phyloP scores from a whole-genome alignment of 1,140 invertebrate genomes.

The Linepithema humile region DNA sequence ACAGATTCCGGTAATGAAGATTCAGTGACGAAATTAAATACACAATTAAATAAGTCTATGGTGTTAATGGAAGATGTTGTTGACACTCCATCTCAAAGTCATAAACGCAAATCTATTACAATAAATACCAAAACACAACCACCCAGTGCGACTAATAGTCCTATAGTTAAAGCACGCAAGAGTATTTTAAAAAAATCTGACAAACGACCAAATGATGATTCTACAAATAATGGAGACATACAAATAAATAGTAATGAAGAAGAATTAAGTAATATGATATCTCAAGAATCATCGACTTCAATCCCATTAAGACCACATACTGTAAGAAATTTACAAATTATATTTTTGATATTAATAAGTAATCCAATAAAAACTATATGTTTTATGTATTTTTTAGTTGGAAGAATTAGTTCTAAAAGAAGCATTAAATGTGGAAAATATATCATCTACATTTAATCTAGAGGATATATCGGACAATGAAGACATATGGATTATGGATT shows the following conservation, averaged over 20 bases:
- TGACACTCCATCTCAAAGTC: background rate
- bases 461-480: constrained; percentile 73
- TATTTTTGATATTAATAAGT: background rate
- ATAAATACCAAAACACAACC: constrained; percentile 52
- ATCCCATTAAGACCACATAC: constrained; percentile 61
- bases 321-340: constrained; percentile 52
- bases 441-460: constrained; percentile 64
- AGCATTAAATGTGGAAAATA: constrained; percentile 48
- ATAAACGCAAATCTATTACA: constrained; percentile 56
- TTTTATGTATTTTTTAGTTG: constrained; percentile 61
- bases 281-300: background rate
- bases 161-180: constrained; percentile 12
- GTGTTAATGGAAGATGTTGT: constrained; percentile 52
- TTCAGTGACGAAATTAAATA: constrained; percentile 62
- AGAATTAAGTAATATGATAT: background rate
- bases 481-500: constrained; percentile 76
- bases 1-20: constrained; percentile 46
- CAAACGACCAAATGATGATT: background rate
- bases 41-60: constrained; percentile 67
- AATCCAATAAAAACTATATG: background rate
- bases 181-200: constrained; percentile 59
- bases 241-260: background rate
- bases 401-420: constrained; percentile 67
- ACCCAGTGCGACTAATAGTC: background rate
- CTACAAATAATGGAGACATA: background rate